These are phyloP conservation scores for Platynereis dumerilii DNA, from an alignment of 2,888 invertebrate species.

Conservation along the genomic window DNA sequence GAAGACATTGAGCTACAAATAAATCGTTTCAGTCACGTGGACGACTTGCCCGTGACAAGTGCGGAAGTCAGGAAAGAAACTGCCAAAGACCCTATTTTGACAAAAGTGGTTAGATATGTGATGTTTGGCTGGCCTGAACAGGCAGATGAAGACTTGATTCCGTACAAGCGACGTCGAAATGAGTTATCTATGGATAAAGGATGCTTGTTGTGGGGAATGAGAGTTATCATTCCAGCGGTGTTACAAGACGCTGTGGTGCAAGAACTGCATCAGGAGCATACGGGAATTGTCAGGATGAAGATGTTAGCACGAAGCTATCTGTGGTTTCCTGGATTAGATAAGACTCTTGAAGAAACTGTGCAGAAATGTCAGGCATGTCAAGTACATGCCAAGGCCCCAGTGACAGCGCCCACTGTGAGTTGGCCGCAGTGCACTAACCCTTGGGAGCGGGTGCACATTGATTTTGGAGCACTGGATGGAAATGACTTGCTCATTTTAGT, in stretches of 20 bases:
- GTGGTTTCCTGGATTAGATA: constrained; percentile 14
- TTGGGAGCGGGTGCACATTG: background rate
- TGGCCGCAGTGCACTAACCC: background rate
- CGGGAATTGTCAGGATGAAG: constrained; percentile 8
- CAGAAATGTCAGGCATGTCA: constrained; percentile 4
- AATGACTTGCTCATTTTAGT: background rate
- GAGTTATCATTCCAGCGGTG: constrained; percentile 9
- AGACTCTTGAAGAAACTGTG: background rate
- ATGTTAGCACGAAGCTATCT: constrained; percentile 8
- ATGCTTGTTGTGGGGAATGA: constrained; percentile 16
- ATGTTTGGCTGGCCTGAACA: constrained; percentile 5
- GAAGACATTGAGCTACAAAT: background rate
- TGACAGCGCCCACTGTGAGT: background rate
- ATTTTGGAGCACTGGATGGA: background rate
- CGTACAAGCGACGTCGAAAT: background rate
- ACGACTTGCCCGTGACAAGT: background rate
- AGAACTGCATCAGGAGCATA: constrained; percentile 15
- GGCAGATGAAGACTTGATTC: background rate
- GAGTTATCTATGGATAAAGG: constrained; percentile 18
- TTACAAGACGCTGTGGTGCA: background rate
- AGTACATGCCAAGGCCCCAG: background rate
- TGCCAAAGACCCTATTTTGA: background rate
- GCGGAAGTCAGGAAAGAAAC: background rate
- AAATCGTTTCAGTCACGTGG: background rate
- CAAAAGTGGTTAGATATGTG: background rate